Base-by-base conservation (phyloP, 2,113 vertebrate genomes). In the Alligator mississippiensis region DNA sequence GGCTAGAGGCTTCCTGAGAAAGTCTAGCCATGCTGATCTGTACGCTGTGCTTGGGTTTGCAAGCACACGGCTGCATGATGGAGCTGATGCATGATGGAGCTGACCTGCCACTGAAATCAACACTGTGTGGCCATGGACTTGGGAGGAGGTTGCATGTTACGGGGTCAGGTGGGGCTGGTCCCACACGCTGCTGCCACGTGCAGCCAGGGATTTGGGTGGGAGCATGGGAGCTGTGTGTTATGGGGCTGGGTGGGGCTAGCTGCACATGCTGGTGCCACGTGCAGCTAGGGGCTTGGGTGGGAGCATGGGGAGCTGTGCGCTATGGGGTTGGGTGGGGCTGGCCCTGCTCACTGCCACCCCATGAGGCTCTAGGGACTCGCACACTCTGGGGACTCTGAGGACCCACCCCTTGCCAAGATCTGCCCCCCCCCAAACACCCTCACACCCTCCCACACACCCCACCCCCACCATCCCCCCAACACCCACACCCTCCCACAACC, bases 311-410 rank as follows among this genome's bases (percentile, higher is more conserved):
- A 92, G 77, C 27, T 59, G 22, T 2, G 24, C 27, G 1, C 0
- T 38, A 16, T 27, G 38, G 72, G 55, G 28, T 0, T 2, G 57
- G 77, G 19, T 14, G 38, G 57, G 25, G 0, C 0, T 18, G 54
- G 16, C 80, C 63, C 93, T 19, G 17, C 17, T 10, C 75, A 70
- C 28, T 6, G 75, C 54, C 54, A 25, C 47, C 47, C 47, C 47
- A 47, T 47, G 47, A 47, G 47, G 47, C 47, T 47, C 47, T 47
- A 47, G 47, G 47, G 47, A 9, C 47, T 47, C 47, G 7, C 47
- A 47, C 47, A 47, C 47, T 47, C 47, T 1, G 1, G 66, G 34
- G 74, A 5, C 82, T 25, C 6, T 22, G 66, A 16, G 62, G 24
- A 80, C 27, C 17, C 68, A 54, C 5, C 15, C 8, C 13, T 24